Conservation (phyloP, 2,888 invertebrate species). For the Mayetiola destructor region DNA sequence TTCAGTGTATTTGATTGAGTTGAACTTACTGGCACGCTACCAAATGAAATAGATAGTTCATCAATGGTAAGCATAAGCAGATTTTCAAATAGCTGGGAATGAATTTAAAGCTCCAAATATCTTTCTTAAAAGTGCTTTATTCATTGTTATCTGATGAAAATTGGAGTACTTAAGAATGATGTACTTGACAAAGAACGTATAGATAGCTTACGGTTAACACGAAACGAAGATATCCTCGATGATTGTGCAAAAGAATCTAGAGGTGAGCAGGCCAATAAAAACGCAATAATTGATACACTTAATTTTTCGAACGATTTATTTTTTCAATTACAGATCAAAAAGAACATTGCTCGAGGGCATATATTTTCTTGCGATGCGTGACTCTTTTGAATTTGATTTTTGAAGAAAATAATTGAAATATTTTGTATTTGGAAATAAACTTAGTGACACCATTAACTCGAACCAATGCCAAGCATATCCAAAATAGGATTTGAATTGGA, state of each 20-base stretch:
- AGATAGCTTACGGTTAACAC: neutral
- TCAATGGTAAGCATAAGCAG: constrained; percentile 42
- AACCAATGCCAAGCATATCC: constrained; percentile 16
- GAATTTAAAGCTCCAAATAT: neutral
- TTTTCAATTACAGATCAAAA: neutral
- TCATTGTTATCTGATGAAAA: neutral
- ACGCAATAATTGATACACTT: neutral
- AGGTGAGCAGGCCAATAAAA: neutral
- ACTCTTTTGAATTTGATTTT: neutral
- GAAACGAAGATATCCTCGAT: constrained; percentile 1
- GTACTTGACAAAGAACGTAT: neutral
- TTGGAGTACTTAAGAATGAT: neutral
- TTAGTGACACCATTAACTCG: neutral
- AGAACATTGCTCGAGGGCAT: neutral
- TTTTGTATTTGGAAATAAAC: neutral
- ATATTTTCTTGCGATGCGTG: neutral
- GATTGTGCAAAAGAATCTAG: constrained; percentile 4
- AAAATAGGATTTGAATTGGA: constrained; percentile 18
- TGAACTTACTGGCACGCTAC: constrained; percentile 42
- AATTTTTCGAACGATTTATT: neutral
- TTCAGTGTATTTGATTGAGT: constrained; percentile 37
- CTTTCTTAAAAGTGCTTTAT: constrained; percentile 7
- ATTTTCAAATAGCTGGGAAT: neutral
- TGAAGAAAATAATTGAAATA: neutral
- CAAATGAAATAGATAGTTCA: constrained; percentile 41